Evolutionary conservation across 2,888 invertebrate genomes (phyloP), one percentile per base, ranked within the genome.

Genomic region (Parnassius mnemosyne): DNA sequence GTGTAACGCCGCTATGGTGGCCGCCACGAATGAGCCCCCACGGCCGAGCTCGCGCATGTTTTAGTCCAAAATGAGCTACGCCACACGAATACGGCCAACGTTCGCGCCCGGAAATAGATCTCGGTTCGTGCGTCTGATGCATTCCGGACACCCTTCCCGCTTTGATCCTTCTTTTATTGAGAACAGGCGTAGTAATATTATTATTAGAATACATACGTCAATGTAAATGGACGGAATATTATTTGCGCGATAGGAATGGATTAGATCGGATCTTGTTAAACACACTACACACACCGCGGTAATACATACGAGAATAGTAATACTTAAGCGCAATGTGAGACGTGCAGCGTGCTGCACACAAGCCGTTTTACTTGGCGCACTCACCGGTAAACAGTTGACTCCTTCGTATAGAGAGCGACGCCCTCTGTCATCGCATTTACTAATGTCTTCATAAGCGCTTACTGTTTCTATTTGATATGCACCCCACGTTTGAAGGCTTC

Each of bases 11-110:
- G 88, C 90, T 77, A 87, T 89, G 79, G 89, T 87, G 79, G 94
- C 93, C 66, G 94, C 94, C 67, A 94, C 94, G 69, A 94, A 88
- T 77, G 93, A 91, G 81, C 92, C 92, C 81, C 86, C 90, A 80
- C 92, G 90, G 84, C 91, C 87, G 85, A 86, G 82, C 87, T 92
- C 92, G 74, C 91, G 89, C 90, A 91, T 91, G 87, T 88, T 89
- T 84, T 86, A 84, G 77, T 85, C 81, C 84, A 83, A 85, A 92
- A 89, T 89, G 88, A 90, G 80, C 85, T 74, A 71, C 82, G 84
- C 81, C 81, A 82, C 78, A 80, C 80, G 82, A 82, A 81, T 83
- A 88, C 83, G 82, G 84, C 83, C 82, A 85, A 84, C 87, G 87
- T 81, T 78, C 83, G 87, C 80, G 85, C 84, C 85, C 89, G 86